A percentile compares a stretch with the other conserved stretches of the same genome.
phyloP scores from a whole-genome alignment of 2,888 invertebrate genomes.

The Drosophila paracracens region DNA sequence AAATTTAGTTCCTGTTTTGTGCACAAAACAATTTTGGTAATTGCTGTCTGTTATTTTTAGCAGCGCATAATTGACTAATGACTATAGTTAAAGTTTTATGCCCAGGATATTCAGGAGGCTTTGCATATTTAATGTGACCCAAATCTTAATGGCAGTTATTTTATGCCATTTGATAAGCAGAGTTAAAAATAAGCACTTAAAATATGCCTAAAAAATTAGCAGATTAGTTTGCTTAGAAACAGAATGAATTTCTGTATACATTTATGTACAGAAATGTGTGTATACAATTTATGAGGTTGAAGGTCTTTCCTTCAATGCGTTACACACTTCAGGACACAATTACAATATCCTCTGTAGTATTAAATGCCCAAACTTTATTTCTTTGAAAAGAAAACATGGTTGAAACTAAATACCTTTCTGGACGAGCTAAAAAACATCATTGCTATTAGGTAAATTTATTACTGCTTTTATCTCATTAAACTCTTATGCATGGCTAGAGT shows the following conservation, averaged over 20 bases:
- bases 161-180: not conserved
- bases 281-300: not conserved
- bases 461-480: not conserved
- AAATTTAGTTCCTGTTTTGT: slow-evolving; percentile 18
- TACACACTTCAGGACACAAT: not conserved
- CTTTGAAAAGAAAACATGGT: not conserved
- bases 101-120: not conserved
- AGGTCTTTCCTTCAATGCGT: not conserved
- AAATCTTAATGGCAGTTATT: not conserved
- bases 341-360: not conserved
- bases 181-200: not conserved
- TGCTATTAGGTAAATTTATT: not conserved
- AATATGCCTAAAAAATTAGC: not conserved
- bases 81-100: slow-evolving; percentile 44
- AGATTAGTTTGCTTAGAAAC: not conserved
- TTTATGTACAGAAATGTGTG: not conserved
- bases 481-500: not conserved
- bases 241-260: not conserved
- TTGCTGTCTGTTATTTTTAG: slow-evolving; percentile 49
- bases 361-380: not conserved
- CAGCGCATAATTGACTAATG: not conserved
- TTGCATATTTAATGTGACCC: slow-evolving; percentile 31
- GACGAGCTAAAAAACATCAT: not conserved
- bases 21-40: slow-evolving; percentile 8
- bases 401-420: not conserved